Base-by-base conservation (phyloP, 2,113 vertebrate species). In the Phyllostomus discolor region DNA sequence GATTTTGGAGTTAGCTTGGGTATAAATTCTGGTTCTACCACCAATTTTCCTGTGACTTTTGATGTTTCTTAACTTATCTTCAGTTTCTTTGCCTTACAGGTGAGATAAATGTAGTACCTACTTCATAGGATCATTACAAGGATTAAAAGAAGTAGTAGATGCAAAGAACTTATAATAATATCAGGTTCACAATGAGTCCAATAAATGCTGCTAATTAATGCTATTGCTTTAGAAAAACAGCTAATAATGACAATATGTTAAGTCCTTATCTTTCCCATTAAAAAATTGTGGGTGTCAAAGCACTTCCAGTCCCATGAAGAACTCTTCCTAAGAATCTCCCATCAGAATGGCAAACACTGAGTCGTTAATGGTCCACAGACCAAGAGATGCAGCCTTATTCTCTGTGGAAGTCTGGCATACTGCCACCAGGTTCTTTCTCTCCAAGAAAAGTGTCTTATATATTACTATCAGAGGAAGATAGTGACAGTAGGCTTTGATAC, bases 201-300 rank as follows among this genome's bases (percentile, higher is more conserved):
- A 69, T 73, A 84, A 79, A 73, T 59, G 24, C 26, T 72, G 5
- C 1, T 75, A 33, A 88, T 48, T 70, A 76, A 76, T 76, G 85
- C 69, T 10, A 26, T 81, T 88, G 24, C n/a, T 93, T 95, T 78
- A 83, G n/a, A 72, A 94, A 95, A 94, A 82, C 78, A 72, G 2
- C 22, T 43, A 78, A 96, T 70, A 22, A 59, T 70, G 15, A 72
- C 28, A 41, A 35, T 46, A 94, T 52, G 52, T 84, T 79, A 75
- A 85, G 73, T 88, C 17, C 31, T 73, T 84, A 72, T 79, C 9
- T 95, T 91, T 88, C 11, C 33, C 19, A 28, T 50, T 82, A 78
- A 38, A 86, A 78, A 59, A 28, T 35, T 67, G 64, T 11, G 9
- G 9, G 9, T 31, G 16, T 78, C 38, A 79, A 24, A 7, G 24